Base-by-base conservation (phyloP, 2,797 vertebrate genomes). In the Hafferia zeledoni region DNA sequence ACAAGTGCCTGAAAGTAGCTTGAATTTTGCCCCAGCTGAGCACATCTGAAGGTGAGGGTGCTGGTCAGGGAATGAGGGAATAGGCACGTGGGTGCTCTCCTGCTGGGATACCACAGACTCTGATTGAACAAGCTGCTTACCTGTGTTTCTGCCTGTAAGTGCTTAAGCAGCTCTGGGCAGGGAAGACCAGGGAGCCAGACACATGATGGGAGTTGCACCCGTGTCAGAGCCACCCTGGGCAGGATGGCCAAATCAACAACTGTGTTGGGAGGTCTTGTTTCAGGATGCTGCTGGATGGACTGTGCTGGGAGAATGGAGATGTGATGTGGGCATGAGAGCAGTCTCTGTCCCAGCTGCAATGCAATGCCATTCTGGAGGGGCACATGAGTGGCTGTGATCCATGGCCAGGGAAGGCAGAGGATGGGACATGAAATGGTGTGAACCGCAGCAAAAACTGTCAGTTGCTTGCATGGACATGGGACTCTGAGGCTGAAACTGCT, bases 81-180 rank as follows among this genome's bases (percentile, higher is more conserved):
- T 28, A 53, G 50, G 31, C 14, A 39, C 43, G 49, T 28, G 33
- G 43, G 35, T 71, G 63, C 59, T 82, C 14, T 84, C 52, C 53
- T 83, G 76, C 33, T 11, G 20, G 55, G 77, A 63, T 76, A 39
- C n/a, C 1, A 2, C 6, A 11, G 77, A 44, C 84, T 89, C 18
- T 93, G 82, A 33, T 11, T 43, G 68, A 80, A 53, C 85, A 90
- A 95, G 77, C 83, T 92, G 74, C 81, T 95, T 92, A 75, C 81
- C 65, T 6, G 6, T 39, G 37, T 56, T 71, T 77, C 81, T 94
- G 61, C 49, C 53, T 79, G 27, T 90, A 90, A 93, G 75, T 46
- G 35, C 63, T 69, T 90, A 78, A 92, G 77, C 77, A 64, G 86
- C 83, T 94, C 83, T 49, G 65, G 30, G 57, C 53, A 65, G 80